phyloP scores from a whole-genome alignment of 2,888 invertebrate genomes.

The Tetrapedia diversipes region DNA sequence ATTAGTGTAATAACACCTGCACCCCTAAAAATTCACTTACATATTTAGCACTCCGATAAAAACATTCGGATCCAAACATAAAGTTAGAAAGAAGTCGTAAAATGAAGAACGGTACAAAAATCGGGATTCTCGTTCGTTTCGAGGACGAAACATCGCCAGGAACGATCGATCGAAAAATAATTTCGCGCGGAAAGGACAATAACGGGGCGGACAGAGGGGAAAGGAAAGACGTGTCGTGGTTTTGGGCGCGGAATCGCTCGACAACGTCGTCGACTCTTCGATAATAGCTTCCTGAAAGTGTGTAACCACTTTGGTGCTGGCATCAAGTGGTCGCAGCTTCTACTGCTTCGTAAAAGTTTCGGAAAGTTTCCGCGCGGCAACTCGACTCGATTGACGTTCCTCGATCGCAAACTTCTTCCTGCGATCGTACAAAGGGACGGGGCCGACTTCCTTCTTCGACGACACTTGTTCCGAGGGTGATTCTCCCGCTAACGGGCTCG shows the following conservation, averaged over 20 bases:
- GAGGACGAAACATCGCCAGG: neutral
- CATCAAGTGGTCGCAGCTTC: constrained; percentile 60
- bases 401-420: constrained; percentile 59
- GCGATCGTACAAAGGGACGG: constrained; percentile 46
- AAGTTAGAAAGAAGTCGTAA: no score
- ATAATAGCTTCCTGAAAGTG: constrained; percentile 69
- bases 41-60: no score
- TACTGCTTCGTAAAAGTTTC: constrained; percentile 46
- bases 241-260: constrained; percentile 33
- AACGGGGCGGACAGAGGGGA: neutral
- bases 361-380: constrained; percentile 51
- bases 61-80: no score
- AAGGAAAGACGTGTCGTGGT: constrained; percentile 45
- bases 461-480: constrained; percentile 28
- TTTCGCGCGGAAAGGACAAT: constrained; percentile 15
- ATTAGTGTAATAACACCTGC: no score
- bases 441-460: constrained; percentile 20
- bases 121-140: no score
- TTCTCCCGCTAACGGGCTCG: constrained; percentile 2
- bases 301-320: constrained; percentile 69
- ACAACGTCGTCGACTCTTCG: constrained; percentile 44
- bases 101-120: no score
- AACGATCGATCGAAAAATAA: constrained; percentile 3
- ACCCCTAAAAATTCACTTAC: no score
- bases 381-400: constrained; percentile 61